Evolutionary conservation across 2,113 vertebrate species (phyloP).

Genomic region (Pseudorectes ferrugineus): DNA sequence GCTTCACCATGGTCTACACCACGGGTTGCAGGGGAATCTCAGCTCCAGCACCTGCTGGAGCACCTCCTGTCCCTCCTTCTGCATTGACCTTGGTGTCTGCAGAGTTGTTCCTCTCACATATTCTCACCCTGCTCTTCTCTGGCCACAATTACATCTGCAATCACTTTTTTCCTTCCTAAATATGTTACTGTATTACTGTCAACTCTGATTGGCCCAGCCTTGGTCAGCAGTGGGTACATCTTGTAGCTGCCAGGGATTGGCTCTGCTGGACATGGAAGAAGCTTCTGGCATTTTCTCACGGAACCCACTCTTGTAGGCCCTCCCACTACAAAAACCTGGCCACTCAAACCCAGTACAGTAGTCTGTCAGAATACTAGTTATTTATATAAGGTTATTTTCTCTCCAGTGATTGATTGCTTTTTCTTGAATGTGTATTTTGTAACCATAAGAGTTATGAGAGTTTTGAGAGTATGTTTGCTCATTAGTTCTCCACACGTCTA

Average conservation of each 20-base stretch:
- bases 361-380: background rate
- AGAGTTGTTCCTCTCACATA: background rate
- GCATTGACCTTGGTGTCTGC: background rate
- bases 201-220: background rate
- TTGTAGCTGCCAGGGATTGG: background rate
- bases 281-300: background rate
- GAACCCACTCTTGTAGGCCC: background rate
- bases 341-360: background rate
- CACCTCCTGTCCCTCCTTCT: background rate
- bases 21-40: background rate
- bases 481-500: background rate
- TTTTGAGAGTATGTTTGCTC: background rate
- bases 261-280: background rate
- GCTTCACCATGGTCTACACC: background rate
- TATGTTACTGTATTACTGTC: background rate
- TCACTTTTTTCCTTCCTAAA: background rate
- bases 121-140: background rate
- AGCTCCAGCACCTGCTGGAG: background rate
- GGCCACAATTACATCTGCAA: background rate
- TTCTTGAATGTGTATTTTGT: background rate
- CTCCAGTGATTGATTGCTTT: background rate
- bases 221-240: fast-evolving
- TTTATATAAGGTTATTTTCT: background rate
- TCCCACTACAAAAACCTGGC: background rate
- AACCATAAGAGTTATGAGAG: no score